These are phyloP conservation scores for Sula dactylatra DNA, from an alignment of 2,113 vertebrate species.

Conservation along the genomic window DNA sequence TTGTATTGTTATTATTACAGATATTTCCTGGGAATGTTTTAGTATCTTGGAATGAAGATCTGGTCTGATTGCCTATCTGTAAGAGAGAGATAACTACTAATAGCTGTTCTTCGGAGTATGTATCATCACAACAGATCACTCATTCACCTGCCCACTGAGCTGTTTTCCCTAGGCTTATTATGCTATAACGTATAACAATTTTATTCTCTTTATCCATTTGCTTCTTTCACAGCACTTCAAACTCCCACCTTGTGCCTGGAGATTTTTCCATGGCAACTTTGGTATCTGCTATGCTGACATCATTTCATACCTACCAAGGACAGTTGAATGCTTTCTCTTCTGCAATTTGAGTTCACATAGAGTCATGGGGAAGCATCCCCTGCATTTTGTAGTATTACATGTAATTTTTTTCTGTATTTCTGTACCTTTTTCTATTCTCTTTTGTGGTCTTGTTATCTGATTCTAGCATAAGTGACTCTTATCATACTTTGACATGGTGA, in stretches of 20 bases:
- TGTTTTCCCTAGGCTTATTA: background rate
- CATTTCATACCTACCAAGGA: background rate
- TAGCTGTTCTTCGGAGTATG: background rate
- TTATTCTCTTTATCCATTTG: background rate
- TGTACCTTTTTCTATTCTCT: background rate
- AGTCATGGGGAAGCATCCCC: background rate
- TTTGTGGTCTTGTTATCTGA: background rate
- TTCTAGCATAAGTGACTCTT: background rate
- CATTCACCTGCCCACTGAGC: background rate
- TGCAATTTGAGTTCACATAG: background rate
- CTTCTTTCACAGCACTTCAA: background rate
- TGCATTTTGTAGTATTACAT: background rate
- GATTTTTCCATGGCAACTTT: background rate
- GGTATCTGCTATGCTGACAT: background rate
- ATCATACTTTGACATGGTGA: background rate
- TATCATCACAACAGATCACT: background rate
- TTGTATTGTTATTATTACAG: slow-evolving; percentile 18
- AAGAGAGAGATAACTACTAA: background rate
- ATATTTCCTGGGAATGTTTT: slow-evolving; percentile 9
- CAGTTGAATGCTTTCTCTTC: background rate
- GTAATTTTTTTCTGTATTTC: background rate
- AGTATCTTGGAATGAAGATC: background rate
- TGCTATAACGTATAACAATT: background rate
- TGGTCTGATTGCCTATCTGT: background rate
- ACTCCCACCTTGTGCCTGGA: background rate